These are phyloP conservation scores for Helogale parvula DNA, from an alignment of 2,113 vertebrate genomes.

Conservation along the genomic window DNA sequence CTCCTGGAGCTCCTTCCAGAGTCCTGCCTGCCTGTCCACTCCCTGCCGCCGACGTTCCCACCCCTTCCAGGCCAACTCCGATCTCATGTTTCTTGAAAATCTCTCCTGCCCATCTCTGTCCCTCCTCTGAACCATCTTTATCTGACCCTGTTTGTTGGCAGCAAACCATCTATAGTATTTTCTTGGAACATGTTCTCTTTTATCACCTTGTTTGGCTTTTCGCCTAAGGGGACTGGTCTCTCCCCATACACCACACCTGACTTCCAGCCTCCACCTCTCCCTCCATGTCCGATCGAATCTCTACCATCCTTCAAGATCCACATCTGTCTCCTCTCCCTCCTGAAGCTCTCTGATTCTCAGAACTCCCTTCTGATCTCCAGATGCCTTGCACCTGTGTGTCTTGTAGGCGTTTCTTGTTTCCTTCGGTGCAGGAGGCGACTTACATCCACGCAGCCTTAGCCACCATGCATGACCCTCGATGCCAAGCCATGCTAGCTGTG, in stretches of 20 bases:
- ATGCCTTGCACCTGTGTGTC: background rate
- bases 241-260: background rate
- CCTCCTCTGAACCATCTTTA: background rate
- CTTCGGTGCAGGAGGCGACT: accelerated
- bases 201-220: background rate
- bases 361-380: background rate
- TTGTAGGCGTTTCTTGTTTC: background rate
- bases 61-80: background rate
- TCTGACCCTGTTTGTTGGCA: background rate
- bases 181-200: background rate
- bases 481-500: accelerated
- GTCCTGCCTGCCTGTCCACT: background rate
- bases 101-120: background rate
- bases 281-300: background rate
- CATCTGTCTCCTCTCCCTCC: background rate
- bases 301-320: background rate
- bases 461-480: background rate
- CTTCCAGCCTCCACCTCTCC: background rate
- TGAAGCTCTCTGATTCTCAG: background rate
- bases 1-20: background rate
- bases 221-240: background rate
- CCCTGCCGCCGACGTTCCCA: background rate
- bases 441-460: accelerated
- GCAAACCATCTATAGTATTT: background rate
- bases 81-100: background rate